Percentiles rank a stretch among this genome's conserved stretches.
These are phyloP conservation scores for Glossophaga mutica DNA, from an alignment of 2,797 vertebrate species.

Conservation along the genomic window DNA sequence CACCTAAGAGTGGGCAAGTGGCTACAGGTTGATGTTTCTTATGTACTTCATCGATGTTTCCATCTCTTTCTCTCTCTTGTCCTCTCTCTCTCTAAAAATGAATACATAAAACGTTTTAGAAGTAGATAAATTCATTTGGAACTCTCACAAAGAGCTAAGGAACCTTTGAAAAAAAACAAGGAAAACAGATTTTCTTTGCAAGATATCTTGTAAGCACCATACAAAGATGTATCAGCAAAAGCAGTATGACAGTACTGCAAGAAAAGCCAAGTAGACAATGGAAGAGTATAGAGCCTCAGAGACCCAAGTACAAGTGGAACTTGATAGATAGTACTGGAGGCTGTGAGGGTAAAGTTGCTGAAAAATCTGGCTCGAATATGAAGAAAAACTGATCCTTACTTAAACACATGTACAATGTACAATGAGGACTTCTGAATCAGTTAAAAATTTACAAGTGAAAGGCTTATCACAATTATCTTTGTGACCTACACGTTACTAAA, in stretches of 20 bases:
- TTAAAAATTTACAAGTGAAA: neutral
- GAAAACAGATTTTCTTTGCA: neutral
- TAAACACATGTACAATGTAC: neutral
- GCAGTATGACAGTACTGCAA: fast-evolving
- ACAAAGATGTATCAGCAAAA: neutral
- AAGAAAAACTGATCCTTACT: neutral
- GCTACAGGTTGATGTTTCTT: neutral
- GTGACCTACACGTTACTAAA: neutral
- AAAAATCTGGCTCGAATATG: neutral
- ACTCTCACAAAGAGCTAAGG: neutral
- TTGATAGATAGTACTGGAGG: too few species aligned
- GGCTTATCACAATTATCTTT: neutral
- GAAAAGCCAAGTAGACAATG: neutral
- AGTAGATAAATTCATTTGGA: neutral
- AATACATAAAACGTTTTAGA: neutral
- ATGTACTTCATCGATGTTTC: neutral
- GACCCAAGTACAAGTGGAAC: neutral
- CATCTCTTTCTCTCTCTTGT: neutral
- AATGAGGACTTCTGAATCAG: neutral
- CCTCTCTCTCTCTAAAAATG: neutral
- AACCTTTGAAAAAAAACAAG: neutral
- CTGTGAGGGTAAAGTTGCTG: neutral
- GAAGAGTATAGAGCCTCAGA: neutral
- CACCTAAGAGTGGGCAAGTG: neutral
- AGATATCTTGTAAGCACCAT: neutral